Conservation (phyloP, 2,888 invertebrate species). For the Metalampra italica region DNA sequence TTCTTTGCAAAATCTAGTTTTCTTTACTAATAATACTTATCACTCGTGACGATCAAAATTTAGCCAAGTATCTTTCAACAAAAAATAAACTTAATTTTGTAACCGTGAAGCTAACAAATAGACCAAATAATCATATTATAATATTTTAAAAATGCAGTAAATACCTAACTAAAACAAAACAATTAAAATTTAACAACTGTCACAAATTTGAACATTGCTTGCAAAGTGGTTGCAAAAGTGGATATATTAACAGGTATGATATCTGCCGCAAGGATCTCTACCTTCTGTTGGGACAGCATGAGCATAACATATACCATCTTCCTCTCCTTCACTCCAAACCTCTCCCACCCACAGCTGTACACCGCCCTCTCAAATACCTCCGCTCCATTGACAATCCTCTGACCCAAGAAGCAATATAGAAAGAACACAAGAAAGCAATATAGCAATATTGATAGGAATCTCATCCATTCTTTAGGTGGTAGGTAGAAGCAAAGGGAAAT, state of each 20-base stretch:
- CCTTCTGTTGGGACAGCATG: slow-evolving; percentile 48
- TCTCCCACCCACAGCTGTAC: slow-evolving; percentile 67
- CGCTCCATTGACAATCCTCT: slow-evolving; percentile 51
- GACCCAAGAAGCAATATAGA: slow-evolving; percentile 59
- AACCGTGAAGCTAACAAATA: too few species aligned
- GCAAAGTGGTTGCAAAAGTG: slow-evolving; percentile 58
- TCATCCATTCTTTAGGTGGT: slow-evolving; percentile 43
- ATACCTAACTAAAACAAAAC: too few species aligned
- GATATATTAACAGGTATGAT: slow-evolving; percentile 63
- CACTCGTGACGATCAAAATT: too few species aligned
- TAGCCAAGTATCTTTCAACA: too few species aligned
- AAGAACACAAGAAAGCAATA: slow-evolving; percentile 59
- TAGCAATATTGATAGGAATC: slow-evolving; percentile 44
- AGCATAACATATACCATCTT: slow-evolving; percentile 48
- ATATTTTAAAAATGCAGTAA: too few species aligned
- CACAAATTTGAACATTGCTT: slow-evolving; percentile 58
- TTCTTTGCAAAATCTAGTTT: too few species aligned
- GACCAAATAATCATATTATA: too few species aligned
- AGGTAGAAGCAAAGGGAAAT: slow-evolving; percentile 54
- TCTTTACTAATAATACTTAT: too few species aligned
- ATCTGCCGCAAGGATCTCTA: slow-evolving; percentile 55
- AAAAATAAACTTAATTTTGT: too few species aligned
- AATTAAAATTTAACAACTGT: slow-evolving; percentile 53
- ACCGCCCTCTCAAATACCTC: slow-evolving; percentile 51
- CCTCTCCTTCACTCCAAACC: slow-evolving; percentile 46